phyloP scores from a whole-genome alignment of 2,888 invertebrate species.

The Harpalus rubripes region DNA sequence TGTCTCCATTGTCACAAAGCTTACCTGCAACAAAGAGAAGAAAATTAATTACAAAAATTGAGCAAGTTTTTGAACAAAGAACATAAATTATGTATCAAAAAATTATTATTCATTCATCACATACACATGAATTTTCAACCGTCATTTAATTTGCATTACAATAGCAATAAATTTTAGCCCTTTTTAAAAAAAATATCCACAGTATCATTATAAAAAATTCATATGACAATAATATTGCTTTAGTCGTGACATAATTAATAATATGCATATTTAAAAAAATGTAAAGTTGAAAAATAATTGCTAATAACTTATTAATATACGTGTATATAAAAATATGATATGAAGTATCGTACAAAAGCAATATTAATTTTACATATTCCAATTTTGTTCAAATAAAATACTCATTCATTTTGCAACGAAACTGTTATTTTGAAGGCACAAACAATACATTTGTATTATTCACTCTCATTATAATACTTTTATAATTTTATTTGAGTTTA shows the following conservation, averaged over 20 bases:
- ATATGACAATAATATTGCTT: not conserved
- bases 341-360: too few relatives aligned
- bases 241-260: not conserved
- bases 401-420: too few relatives aligned
- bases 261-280: not conserved
- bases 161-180: constrained; percentile 16
- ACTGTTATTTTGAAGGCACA: too few relatives aligned
- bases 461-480: too few relatives aligned
- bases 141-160: constrained; percentile 33
- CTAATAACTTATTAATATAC: too few relatives aligned
- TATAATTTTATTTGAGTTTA: too few relatives aligned
- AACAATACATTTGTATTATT: too few relatives aligned
- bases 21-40: constrained; percentile 36
- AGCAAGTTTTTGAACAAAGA: constrained; percentile 4
- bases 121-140: constrained; percentile 28
- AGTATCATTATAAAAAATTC: not conserved
- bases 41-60: constrained; percentile 24
- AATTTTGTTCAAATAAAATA: too few relatives aligned
- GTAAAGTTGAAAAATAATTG: too few relatives aligned
- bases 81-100: constrained; percentile 36
- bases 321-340: too few relatives aligned
- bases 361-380: too few relatives aligned
- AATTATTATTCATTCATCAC: constrained; percentile 38
- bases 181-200: not conserved
- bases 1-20: not conserved